These are phyloP conservation scores for Hydrolagus colliei DNA, from an alignment of 2,797 vertebrate species.

Conservation along the genomic window DNA sequence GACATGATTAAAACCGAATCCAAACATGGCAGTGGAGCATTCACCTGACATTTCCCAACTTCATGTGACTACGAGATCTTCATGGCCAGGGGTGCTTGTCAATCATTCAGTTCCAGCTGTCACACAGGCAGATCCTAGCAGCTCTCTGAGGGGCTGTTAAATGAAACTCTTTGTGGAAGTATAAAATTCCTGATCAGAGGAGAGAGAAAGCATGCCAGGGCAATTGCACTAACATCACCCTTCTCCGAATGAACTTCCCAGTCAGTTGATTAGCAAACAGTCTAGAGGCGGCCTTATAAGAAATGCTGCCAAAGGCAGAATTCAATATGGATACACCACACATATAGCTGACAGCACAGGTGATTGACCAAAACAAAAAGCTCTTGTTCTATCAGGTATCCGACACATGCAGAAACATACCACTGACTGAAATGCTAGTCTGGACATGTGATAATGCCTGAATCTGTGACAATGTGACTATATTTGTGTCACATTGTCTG, in stretches of 20 bases:
- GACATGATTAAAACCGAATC: not conserved
- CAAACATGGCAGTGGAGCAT: not conserved
- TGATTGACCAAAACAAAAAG: too few species aligned
- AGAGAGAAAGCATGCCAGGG: not conserved
- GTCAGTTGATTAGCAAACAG: too few species aligned
- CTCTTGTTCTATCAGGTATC: too few species aligned
- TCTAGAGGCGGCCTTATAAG: too few species aligned
- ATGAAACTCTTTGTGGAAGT: not conserved
- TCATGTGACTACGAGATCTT: not conserved
- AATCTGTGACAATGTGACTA: too few species aligned
- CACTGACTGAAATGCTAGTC: too few species aligned
- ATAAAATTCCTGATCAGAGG: not conserved
- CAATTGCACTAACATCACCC: not conserved
- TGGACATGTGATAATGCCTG: too few species aligned
- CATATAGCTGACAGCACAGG: too few species aligned
- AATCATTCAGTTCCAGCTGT: not conserved
- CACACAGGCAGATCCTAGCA: not conserved
- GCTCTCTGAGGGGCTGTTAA: not conserved
- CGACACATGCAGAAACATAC: too few species aligned
- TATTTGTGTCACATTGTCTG: too few species aligned
- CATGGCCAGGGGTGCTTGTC: not conserved
- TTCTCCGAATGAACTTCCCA: not conserved
- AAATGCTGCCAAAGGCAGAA: too few species aligned
- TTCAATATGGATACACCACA: too few species aligned
- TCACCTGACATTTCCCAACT: not conserved